These are phyloP conservation scores for Scyliorhinus canicula DNA, from an alignment of 2,797 vertebrate species.

Conservation along the genomic window DNA sequence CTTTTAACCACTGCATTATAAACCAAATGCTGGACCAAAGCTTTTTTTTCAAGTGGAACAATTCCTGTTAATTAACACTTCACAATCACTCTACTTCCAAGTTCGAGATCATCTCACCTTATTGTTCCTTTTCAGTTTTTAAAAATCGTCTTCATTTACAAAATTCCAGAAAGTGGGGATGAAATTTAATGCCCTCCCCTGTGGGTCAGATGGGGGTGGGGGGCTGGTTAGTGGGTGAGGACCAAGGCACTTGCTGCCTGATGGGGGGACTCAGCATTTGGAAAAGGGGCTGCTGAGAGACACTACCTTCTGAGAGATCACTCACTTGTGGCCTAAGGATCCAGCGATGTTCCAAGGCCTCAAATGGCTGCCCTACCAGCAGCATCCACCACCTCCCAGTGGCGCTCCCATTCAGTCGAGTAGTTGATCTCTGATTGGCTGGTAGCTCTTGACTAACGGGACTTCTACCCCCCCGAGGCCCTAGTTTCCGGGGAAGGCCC, in stretches of 20 bases:
- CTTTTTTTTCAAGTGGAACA: background rate
- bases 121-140: background rate
- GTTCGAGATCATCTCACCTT: background rate
- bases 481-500: background rate
- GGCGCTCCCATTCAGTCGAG: background rate
- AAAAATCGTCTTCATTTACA: background rate
- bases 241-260: too few relatives aligned
- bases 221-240: too few relatives aligned
- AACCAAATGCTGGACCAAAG: background rate
- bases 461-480: background rate
- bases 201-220: too few relatives aligned
- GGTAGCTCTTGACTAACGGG: background rate
- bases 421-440: too few relatives aligned
- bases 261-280: background rate
- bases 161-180: background rate
- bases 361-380: background rate
- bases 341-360: background rate
- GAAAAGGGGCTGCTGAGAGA: too few relatives aligned
- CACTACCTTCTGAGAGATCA: background rate
- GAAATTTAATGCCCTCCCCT: too few relatives aligned
- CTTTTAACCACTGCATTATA: background rate
- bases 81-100: background rate
- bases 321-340: too few relatives aligned
- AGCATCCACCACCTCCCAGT: background rate
- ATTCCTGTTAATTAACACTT: background rate